Evolutionary conservation across 1,140 invertebrate genomes (phyloP), one percentile per base, ranked within the genome.

Genomic region (Eupristina koningsbergeri): DNA sequence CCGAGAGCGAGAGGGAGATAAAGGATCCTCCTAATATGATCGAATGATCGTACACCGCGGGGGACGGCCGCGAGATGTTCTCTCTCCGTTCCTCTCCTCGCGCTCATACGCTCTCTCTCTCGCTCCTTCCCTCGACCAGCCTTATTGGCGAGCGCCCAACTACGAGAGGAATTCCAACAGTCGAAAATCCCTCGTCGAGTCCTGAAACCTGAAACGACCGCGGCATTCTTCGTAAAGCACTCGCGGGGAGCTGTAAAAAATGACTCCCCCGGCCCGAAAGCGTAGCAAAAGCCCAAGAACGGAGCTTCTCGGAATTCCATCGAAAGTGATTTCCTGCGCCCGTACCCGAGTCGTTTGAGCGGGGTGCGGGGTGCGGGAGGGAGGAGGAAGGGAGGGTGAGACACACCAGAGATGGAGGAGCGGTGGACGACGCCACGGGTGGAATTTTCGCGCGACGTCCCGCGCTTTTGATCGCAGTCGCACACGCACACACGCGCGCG

Each of bases 291-390:
- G 31, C 61, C 26, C 64, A 3, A 45, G n/a, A n/a, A n/a, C 76
- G 39, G 69, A 64, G 45, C 78, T 84, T 84, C 83, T 80, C 78
- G 47, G 83, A 84, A 84, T 80, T 81, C 83, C 71, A 74, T 67
- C 71, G 78, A 84, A 84, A 84, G 83, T 84, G 77, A 84, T 84
- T 84, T 80, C 77, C 83, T 84, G 77, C 67, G 74, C n/a, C n/a
- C n/a, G n/a, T n/a, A n/a, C n/a, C n/a, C n/a, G n/a, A n/a, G n/a
- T n/a, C n/a, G n/a, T n/a, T n/a, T n/a, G n/a, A n/a, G n/a, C 58
- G 69, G 71, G 69, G 77, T 41, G 50, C 79, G 29, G 78, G 73
- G 26, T 13, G 3, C n/a, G n/a, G 3, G 41, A 45, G 26, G n/a
- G 9, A 8, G 19, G 71, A n/a, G 41, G 41, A 3, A n/a, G 9